phyloP scores from a whole-genome alignment of 2,113 vertebrate species.

The Malaclemys terrapin region DNA sequence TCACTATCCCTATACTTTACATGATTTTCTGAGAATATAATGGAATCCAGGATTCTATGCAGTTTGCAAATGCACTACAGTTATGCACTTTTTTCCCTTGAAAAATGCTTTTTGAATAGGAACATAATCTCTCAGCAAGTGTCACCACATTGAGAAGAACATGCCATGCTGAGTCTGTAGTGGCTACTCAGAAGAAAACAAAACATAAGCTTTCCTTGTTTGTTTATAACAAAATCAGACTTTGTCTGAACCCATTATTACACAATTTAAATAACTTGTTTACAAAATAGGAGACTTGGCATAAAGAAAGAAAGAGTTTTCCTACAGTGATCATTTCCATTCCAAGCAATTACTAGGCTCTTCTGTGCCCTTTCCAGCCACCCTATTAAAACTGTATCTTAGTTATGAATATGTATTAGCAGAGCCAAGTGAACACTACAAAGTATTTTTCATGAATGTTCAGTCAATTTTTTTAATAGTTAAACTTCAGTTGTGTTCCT shows the following conservation, averaged over 20 bases:
- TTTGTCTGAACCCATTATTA: neutral
- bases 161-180: neutral
- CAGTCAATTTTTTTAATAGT: neutral
- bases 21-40: neutral
- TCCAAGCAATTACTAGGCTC: neutral
- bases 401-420: neutral
- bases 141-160: fast-evolving
- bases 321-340: fast-evolving
- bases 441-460: neutral
- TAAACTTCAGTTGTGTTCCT: neutral
- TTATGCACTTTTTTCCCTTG: neutral
- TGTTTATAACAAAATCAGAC: neutral
- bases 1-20: neutral
- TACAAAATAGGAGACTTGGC: neutral
- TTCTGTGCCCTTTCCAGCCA: neutral
- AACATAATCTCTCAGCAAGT: neutral
- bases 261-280: neutral
- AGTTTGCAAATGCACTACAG: neutral
- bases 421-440: neutral
- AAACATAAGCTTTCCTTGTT: fast-evolving
- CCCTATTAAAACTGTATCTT: neutral
- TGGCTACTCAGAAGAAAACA: neutral
- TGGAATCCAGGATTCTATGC: neutral
- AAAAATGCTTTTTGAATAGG: neutral
- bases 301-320: neutral